Conservation (phyloP, 2,888 invertebrate genomes). For the Amphipyra berbera region DNA sequence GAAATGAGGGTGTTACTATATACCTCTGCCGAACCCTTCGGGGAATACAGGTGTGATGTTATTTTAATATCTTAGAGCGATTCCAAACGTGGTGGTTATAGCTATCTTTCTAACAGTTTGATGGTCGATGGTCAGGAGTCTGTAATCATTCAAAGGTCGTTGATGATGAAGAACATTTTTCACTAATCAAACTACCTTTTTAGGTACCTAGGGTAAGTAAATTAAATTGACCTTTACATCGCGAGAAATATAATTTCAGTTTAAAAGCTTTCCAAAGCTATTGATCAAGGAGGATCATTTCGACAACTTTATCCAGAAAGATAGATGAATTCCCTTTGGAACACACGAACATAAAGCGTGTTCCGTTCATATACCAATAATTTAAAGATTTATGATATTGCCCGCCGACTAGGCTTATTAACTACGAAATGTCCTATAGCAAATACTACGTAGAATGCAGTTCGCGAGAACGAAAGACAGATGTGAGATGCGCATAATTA, state of each 20-base stretch:
- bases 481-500: conserved; percentile 46
- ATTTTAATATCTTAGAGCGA: conserved; percentile 22
- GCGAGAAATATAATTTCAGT: neutral
- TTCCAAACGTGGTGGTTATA: conserved; percentile 20
- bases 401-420: conserved; percentile 5
- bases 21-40: too few species aligned
- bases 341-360: neutral
- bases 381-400: too few species aligned
- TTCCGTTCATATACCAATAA: too few species aligned
- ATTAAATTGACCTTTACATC: neutral
- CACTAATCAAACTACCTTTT: too few species aligned
- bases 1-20: too few species aligned
- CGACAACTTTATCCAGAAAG: neutral
- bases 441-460: conserved; percentile 20
- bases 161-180: too few species aligned
- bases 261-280: neutral
- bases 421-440: conserved; percentile 4
- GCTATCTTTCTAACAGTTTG: neutral
- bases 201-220: too few species aligned
- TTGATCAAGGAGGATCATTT: neutral
- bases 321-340: conserved; percentile 4
- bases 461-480: conserved; percentile 33
- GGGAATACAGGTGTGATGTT: too few species aligned
- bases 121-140: neutral
- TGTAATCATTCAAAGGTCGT: too few species aligned